Evolutionary conservation across 1,140 invertebrate genomes (phyloP), one percentile per base, ranked within the genome.

Genomic region (Maconellicoccus hirsutus): DNA sequence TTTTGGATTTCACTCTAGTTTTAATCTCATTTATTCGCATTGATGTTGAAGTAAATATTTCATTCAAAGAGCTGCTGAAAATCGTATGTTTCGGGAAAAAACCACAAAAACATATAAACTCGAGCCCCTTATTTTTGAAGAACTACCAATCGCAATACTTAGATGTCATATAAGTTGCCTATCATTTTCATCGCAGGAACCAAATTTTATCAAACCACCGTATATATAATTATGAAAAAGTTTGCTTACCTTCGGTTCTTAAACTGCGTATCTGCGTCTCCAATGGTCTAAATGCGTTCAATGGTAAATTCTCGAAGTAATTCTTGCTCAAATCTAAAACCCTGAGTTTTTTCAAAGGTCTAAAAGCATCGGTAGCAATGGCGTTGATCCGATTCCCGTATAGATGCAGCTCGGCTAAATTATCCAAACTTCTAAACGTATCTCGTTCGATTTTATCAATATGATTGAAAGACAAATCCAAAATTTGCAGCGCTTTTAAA

Each of bases 391-490:
- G 89, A 78, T 95, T 95, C 1, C 89, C 89, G 76, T 86, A 88
- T 22, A 94, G 82, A 78, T 90, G 84, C 21, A 95, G 79, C 76
- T 92, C 89, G 12, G 84, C 84, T 2, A 94, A 79, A 69, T 86
- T 89, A 29, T 86, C 82, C 19, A 93, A 80, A 78, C 89, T 84
- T 72, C 85, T 84, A 77, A 94, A 93, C 14, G 87, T 87, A 38
- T 85, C 84, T 79, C 87, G 90, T 70, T 84, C 86, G 70, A 94
- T 86, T 73, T 86, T 84, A 19, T 86, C 86, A 72, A 94, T 85
- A 78, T 90, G 89, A 81, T 95, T 95, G 76, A 84, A 88, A 6
- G 91, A 93, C 12, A 94, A 78, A 78, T 94, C 92, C 59, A 93
- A 81, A 66, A 87, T 86, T 77, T 92, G 87, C 70, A 96, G 78